Conservation (phyloP, 2,797 vertebrate genomes). For the Yasuhikotakia modesta region DNA sequence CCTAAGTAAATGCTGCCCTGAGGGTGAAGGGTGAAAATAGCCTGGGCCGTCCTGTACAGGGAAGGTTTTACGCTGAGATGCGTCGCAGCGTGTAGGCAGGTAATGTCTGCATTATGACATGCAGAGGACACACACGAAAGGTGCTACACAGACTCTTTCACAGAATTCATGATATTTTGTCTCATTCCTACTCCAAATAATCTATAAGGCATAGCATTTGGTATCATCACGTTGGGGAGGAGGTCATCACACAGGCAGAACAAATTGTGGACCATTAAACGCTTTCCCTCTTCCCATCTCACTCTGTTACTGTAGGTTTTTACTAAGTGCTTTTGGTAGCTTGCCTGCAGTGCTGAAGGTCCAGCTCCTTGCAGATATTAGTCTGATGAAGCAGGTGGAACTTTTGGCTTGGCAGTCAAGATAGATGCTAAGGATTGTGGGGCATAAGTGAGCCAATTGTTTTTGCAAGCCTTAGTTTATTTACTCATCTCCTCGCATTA, state of each 20-base stretch:
- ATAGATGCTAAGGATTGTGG: not conserved
- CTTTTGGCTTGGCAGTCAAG: not conserved
- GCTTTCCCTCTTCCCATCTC: not conserved
- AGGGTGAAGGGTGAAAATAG: not conserved
- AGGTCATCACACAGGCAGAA: not conserved
- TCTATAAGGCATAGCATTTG: not conserved
- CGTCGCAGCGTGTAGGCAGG: not conserved
- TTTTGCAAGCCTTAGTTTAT: not conserved
- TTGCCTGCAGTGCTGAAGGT: not conserved
- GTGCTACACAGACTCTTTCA: conserved; percentile 55
- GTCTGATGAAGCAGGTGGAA: not conserved
- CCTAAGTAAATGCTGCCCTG: conserved; percentile 60
- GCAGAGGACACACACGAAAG: conserved; percentile 44
- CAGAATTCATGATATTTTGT: conserved; percentile 13
- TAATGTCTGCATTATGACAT: conserved; percentile 1
- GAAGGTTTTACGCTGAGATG: conserved; percentile 2
- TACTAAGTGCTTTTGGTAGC: conserved; percentile 26
- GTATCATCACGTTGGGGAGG: not conserved
- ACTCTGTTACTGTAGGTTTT: not conserved
- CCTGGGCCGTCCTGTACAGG: conserved; percentile 30
- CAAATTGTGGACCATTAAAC: conserved; percentile 1
- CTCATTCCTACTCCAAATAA: not conserved
- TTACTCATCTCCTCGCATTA: conserved; percentile 1
- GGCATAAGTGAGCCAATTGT: conserved; percentile 8
- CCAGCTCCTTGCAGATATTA: conserved; percentile 11